These are phyloP conservation scores for Nymphalis polychloros DNA, from an alignment of 2,888 invertebrate genomes.

Conservation along the genomic window DNA sequence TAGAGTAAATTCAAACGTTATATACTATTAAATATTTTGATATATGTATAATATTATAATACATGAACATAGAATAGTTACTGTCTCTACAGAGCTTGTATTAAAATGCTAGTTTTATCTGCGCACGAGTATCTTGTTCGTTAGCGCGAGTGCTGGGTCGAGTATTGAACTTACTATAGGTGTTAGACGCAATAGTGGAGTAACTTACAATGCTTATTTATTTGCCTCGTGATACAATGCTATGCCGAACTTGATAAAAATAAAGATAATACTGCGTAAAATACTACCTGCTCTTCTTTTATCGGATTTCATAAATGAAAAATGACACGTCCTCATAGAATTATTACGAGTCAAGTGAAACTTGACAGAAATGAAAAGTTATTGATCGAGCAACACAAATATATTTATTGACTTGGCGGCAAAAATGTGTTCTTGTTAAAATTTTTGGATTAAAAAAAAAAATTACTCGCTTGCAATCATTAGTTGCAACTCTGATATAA, in stretches of 20 bases:
- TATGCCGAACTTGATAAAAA: slow-evolving; percentile 25
- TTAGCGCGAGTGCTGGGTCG: slow-evolving; percentile 61
- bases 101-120: slow-evolving; percentile 74
- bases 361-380: not conserved
- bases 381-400: too few species aligned
- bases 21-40: not conserved
- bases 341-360: not conserved
- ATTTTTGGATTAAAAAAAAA: not conserved
- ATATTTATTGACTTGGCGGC: too few species aligned
- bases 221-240: slow-evolving; percentile 32
- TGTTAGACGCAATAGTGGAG: slow-evolving; percentile 67
- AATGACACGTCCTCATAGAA: not conserved
- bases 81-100: slow-evolving; percentile 43
- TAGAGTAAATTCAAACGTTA: too few species aligned
- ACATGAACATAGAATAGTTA: slow-evolving; percentile 10
- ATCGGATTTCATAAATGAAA: not conserved
- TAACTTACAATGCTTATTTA: slow-evolving; percentile 40
- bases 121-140: slow-evolving; percentile 71
- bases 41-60: not conserved
- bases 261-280: slow-evolving; percentile 25
- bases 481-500: not conserved
- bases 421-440: too few species aligned
- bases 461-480: not conserved
- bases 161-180: slow-evolving; percentile 74
- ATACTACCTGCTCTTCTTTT: slow-evolving; percentile 19